Base-by-base conservation (phyloP, 2,888 invertebrate species). In the Erebia epiphron region DNA sequence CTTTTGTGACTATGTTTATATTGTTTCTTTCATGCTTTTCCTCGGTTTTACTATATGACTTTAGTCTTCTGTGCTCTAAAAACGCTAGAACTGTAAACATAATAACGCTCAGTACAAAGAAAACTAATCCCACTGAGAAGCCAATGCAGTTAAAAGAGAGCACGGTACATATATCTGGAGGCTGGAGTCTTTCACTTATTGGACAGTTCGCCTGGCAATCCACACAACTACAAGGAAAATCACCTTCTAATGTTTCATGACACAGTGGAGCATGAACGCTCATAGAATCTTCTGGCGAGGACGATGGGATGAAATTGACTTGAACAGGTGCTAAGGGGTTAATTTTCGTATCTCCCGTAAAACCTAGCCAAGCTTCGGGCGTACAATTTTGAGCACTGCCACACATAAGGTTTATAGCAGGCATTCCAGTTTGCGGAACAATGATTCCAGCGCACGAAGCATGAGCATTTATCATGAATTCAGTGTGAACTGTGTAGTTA, bases 361-460 rank as follows among this genome's bases (percentile, higher is more conserved):
- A 96, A 18, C 90, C 84, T 78, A 95, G 96, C 95, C 96, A 96
- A 21, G 95, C 95, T 68, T 83, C 91, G 72, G 88, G 87, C 41
- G 88, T 84, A 81, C 99, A 99, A 3, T 94, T 92, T 0, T 94
- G 91, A 0, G 96, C 95, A 18, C 95, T 89, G 0, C 97, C 97
- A 83, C 98, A 98, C 80, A 97, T 95, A n/a, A 97, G 80, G 75
- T 96, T 96, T 86, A 98, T 94, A 1, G 96, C 97, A 8, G 95
- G 94, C 66, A 94, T 87, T 11, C 98, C 97, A 2, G 96, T 95
- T 73, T 96, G 95, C 0, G 98, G 97, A 80, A 97, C 94, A 13
- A 97, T 91, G 0, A 98, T 96, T 35, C 95, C 94, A 58, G 95
- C 94, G 83, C 99, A 99, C 0, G 98, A 97, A 46, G 96, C 94